Conservation (phyloP, 53 echinoderm and acorn worm genomes). For the Holothuria scabra region DNA sequence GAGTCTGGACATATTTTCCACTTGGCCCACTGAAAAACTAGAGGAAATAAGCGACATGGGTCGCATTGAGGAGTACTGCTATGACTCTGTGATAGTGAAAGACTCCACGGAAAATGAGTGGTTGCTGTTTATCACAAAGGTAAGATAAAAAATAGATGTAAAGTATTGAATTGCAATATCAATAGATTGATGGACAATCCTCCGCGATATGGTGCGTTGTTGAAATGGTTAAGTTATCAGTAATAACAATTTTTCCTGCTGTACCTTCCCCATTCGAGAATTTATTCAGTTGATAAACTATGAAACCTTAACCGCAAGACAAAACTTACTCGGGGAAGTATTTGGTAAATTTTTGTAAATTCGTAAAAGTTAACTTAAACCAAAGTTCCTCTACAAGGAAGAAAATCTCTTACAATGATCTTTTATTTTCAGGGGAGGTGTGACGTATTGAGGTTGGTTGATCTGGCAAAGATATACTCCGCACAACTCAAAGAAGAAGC, state of each 20-base stretch:
- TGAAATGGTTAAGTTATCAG: no score
- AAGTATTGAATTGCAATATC: no score
- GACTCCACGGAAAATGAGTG: conserved; percentile 81
- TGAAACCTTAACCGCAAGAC: no score
- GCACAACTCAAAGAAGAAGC: conserved; percentile 40
- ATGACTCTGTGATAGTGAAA: conserved; percentile 85
- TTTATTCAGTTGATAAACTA: no score
- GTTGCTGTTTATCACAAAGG: conserved; percentile 93
- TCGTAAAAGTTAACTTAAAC: no score
- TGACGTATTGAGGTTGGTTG: conserved; percentile 92
- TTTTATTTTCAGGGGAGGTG: conserved; percentile 79
- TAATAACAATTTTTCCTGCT: no score
- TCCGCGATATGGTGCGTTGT: no score
- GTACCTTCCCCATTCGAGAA: no score
- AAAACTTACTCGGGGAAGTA: no score
- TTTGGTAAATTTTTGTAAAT: no score
- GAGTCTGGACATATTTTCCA: conserved; percentile 73
- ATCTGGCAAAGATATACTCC: conserved; percentile 78
- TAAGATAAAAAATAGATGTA: conserved; percentile 5
- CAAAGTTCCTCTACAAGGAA: no score
- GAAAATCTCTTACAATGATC: background rate
- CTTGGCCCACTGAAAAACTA: conserved; percentile 70
- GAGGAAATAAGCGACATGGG: conserved; percentile 92
- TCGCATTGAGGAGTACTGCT: conserved; percentile 88
- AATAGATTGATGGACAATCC: no score